Evolutionary conservation across 2,113 vertebrate genomes (phyloP), one percentile per base, ranked within the genome.

Genomic region (Eleginops maclovinus): DNA sequence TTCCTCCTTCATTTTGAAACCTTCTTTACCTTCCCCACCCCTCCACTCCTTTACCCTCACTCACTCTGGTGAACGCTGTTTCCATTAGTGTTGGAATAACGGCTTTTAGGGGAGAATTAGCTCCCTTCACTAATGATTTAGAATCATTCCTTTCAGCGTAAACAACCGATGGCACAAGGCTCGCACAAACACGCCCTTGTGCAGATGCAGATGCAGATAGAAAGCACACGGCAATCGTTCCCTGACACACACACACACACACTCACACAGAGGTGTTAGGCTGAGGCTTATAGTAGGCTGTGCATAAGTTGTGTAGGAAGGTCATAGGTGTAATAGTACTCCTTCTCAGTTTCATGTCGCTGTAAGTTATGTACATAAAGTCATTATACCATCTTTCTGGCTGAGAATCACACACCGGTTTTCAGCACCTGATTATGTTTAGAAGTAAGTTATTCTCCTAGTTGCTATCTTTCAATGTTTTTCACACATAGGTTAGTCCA

Each of bases 101-200:
- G 70, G 75, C 72, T 81, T 84, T 81, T 54, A 77, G 70, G 70
- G 43, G 65, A 76, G 71, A 83, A 84, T 85, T 79, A 73, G 69
- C 53, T 31, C 26, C 75, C 9, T 72, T 85, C 72, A 74, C 77
- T 81, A 78, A 84, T 63, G 63, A 79, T 87, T 84, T 78, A 72
- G 50, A 36, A 60, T 76, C 9, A 60, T 49, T 64, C 55, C 61
- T 63, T 73, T 75, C 66, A 9, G 36, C 0, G 8, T 68, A 66
- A 86, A 79, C 59, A 79, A 75, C 68, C 43, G 54, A 14, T 40
- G 66, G 55, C 46, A 68, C 31, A 53, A 17, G n/a, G 6, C 36
- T 46, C 22, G 21, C 26, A 74, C 41, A 69, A 65, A 72, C 22
- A 69, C 68, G 49, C 22, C 58, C 36, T 59, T 19, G 40, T 41